Percentiles rank a stretch among this genome's conserved stretches.
Conservation (phyloP, 2,113 vertebrate species). For the Siniperca chuatsi region DNA sequence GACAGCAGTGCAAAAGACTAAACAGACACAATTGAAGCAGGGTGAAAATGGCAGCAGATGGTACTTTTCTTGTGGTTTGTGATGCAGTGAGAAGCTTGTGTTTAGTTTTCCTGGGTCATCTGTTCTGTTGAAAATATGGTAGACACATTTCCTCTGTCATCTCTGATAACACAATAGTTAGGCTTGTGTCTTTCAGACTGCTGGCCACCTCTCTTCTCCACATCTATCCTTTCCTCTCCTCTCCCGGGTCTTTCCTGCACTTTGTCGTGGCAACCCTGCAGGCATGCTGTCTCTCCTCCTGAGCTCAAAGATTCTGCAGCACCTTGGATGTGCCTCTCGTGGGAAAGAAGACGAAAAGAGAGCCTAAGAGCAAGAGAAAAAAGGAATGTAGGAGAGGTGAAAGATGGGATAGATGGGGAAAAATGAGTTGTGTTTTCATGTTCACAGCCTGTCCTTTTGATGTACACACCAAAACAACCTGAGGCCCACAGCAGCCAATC, state of each 20-base stretch:
- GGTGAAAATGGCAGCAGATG: conserved; percentile 77
- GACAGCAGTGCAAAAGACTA: conserved; percentile 74
- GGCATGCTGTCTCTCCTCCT: conserved; percentile 66
- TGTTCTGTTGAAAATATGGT: conserved; percentile 44
- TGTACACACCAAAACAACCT: conserved; percentile 81
- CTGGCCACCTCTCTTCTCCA: conserved; percentile 50
- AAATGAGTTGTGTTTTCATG: conserved; percentile 78
- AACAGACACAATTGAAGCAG: conserved; percentile 69
- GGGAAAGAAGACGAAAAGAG: conserved; percentile 62
- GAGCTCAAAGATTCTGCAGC: conserved; percentile 73
- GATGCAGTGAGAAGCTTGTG: conserved; percentile 63
- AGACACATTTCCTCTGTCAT: conserved; percentile 47
- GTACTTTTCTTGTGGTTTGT: conserved; percentile 70
- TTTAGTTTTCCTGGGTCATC: conserved; percentile 61
- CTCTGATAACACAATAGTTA: conserved; percentile 53
- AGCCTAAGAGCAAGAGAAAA: conserved; percentile 55
- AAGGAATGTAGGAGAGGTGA: conserved; percentile 45
- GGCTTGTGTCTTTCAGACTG: conserved; percentile 38
- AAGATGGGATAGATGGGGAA: conserved; percentile 63
- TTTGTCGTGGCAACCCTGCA: conserved; percentile 71
- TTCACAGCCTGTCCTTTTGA: conserved; percentile 82
- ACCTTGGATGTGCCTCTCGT: conserved; percentile 72
- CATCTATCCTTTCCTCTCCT: conserved; percentile 46
- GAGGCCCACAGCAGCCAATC: conserved; percentile 79
- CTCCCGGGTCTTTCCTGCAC: conserved; percentile 54